These are phyloP conservation scores for Harpagoxenus sublaevis DNA, from an alignment of 2,888 invertebrate species.

Conservation along the genomic window DNA sequence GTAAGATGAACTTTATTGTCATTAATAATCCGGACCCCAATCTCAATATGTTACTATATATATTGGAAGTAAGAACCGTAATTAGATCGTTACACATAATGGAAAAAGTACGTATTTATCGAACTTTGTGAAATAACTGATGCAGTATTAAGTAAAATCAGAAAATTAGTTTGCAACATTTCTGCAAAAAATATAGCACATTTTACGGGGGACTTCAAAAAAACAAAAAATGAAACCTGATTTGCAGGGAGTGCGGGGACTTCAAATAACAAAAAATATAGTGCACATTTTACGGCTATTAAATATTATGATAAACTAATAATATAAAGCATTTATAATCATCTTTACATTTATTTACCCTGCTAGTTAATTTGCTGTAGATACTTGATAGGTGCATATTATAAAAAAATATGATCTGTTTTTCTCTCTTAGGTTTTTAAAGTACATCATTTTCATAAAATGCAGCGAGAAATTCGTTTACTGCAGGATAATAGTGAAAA, in stretches of 20 bases:
- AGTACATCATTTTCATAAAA: constrained; percentile 40
- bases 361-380: no score
- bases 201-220: no score
- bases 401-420: background rate
- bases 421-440: background rate
- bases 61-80: background rate
- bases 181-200: background rate
- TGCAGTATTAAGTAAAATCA: background rate
- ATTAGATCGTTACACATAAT: background rate
- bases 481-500: constrained; percentile 70
- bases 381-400: no score
- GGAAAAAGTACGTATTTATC: background rate
- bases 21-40: background rate
- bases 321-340: no score
- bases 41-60: background rate
- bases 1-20: background rate
- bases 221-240: no score
- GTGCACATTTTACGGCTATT: no score
- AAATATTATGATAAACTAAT: no score
- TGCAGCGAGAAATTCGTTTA: constrained; percentile 69
- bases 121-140: background rate
- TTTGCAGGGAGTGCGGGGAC: no score
- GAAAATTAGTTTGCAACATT: background rate
- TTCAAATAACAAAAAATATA: no score
- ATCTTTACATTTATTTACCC: no score